Conservation (phyloP, 2,888 invertebrate species). For the Herminia tarsipennalis region DNA sequence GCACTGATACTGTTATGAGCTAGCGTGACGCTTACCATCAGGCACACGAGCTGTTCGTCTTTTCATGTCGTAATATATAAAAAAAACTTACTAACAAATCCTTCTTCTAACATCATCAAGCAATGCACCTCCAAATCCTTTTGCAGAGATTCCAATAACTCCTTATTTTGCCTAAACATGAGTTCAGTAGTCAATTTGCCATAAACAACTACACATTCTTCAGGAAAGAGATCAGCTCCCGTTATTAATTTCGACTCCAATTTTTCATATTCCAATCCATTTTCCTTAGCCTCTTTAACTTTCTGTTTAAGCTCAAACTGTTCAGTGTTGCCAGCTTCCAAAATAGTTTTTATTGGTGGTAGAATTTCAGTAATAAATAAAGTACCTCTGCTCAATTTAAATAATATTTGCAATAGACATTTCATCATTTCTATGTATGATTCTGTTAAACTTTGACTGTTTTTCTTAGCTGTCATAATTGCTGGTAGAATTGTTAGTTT, state of each 20-base stretch:
- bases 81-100: conserved; percentile 74
- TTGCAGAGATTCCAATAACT: conserved; percentile 65
- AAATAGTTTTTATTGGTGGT: conserved; percentile 62
- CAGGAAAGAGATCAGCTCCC: conserved; percentile 68
- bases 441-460: conserved; percentile 46
- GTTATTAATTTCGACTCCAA: conserved; percentile 63
- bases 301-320: conserved; percentile 65
- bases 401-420: conserved; percentile 70
- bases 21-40: too few species aligned
- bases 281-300: conserved; percentile 45
- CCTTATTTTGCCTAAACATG: conserved; percentile 78
- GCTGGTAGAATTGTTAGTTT: conserved; percentile 61
- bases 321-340: conserved; percentile 69
- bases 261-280: conserved; percentile 53
- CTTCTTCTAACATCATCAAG: conserved; percentile 68
- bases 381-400: conserved; percentile 75
- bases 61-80: too few species aligned
- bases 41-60: too few species aligned
- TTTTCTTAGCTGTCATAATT: conserved; percentile 71
- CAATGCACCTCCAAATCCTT: conserved; percentile 74
- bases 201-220: conserved; percentile 65
- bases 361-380: conserved; percentile 70
- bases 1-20: too few species aligned
- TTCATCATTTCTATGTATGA: conserved; percentile 69
- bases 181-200: conserved; percentile 75